A percentile compares a stretch with the other conserved stretches of the same genome.
phyloP scores from a whole-genome alignment of 2,888 invertebrate genomes.

The Drosophila longiperda region DNA sequence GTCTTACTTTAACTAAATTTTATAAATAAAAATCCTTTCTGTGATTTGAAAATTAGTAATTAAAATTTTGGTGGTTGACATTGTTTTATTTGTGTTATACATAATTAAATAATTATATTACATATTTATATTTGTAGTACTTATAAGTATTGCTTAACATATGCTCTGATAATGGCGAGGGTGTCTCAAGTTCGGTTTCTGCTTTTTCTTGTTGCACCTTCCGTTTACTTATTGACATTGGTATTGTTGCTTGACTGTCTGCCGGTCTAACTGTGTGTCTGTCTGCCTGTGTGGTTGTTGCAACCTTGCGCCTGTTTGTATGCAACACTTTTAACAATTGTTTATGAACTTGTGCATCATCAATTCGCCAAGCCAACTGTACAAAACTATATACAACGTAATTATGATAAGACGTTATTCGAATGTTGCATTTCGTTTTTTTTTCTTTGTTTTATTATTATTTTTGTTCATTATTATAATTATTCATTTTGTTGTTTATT shows the following conservation, averaged over 20 bases:
- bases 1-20: no score
- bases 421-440: conserved; percentile 9
- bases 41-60: not conserved
- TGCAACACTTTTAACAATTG: conserved; percentile 58
- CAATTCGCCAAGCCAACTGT: conserved; percentile 44
- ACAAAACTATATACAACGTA: conserved; percentile 32
- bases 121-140: no score
- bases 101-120: no score
- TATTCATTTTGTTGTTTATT: conserved; percentile 48
- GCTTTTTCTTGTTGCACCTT: not conserved
- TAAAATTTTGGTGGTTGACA: not conserved
- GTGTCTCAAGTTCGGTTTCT: not conserved
- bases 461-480: conserved; percentile 41
- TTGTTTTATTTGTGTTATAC: no score
- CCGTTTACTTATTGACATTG: conserved; percentile 14
- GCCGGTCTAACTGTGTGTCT: not conserved
- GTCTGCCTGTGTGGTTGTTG: conserved; percentile 3
- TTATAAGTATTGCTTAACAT: not conserved
- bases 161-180: not conserved
- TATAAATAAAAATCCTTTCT: no score
- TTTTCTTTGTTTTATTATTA: not conserved
- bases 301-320: conserved; percentile 55
- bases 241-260: conserved; percentile 2
- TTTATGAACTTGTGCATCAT: conserved; percentile 23
- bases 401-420: conserved; percentile 54